These are phyloP conservation scores for Tenrec ecaudatus DNA, from an alignment of 2,113 vertebrate species.

Conservation along the genomic window DNA sequence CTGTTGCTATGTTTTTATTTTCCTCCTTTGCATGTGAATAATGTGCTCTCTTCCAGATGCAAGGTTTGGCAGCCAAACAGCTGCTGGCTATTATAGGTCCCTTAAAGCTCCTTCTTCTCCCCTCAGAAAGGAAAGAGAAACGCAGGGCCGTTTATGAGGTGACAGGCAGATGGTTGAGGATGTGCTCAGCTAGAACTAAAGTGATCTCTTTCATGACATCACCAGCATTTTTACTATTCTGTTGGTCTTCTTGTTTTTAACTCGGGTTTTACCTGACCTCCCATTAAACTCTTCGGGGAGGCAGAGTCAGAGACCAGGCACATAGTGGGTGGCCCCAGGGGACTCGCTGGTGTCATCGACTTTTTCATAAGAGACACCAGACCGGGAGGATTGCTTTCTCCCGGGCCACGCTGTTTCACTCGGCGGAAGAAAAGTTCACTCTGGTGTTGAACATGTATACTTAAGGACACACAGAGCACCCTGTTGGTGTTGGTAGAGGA, in stretches of 20 bases:
- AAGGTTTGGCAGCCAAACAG: conserved; percentile 82
- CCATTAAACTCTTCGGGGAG: background rate
- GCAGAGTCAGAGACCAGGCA: background rate
- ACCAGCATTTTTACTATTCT: background rate
- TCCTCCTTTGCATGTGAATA: conserved; percentile 58
- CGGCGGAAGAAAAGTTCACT: background rate
- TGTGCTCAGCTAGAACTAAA: conserved; percentile 71
- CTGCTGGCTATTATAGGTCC: conserved; percentile 84
- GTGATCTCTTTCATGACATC: conserved; percentile 71
- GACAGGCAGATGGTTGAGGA: conserved; percentile 84
- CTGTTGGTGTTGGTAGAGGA: too few relatives aligned
- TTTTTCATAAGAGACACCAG: background rate
- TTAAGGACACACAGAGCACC: background rate
- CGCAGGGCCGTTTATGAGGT: conserved; percentile 83
- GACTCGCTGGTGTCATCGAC: background rate
- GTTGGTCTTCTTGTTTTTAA: conserved; percentile 70
- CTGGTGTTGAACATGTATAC: too few relatives aligned
- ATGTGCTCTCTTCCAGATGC: conserved; percentile 82
- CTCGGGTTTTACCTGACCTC: conserved; percentile 39
- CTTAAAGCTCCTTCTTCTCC: conserved; percentile 81
- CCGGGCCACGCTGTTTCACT: background rate
- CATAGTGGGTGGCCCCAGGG: background rate
- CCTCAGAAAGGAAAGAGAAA: conserved; percentile 83
- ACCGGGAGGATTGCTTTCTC: background rate
- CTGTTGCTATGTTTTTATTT: conserved; percentile 5